These are phyloP conservation scores for Trichonephila clavata DNA, from an alignment of 1,140 invertebrate genomes.

Conservation along the genomic window DNA sequence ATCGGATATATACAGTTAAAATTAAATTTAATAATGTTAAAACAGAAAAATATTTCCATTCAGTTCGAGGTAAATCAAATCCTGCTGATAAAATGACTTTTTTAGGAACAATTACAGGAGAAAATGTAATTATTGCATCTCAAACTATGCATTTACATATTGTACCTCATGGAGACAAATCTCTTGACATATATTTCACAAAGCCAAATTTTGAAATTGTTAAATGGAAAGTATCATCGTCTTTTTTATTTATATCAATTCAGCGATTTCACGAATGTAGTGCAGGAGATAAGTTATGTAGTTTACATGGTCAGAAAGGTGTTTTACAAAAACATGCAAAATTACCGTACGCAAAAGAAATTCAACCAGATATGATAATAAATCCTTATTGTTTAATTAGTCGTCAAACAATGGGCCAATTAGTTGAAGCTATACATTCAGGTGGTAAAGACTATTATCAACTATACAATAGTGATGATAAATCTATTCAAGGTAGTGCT, in stretches of 20 bases:
- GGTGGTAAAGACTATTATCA: slow-evolving; percentile 29
- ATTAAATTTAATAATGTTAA: slow-evolving; percentile 30
- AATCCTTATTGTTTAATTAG: slow-evolving; percentile 66
- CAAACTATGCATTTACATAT: slow-evolving; percentile 58
- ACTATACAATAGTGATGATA: background rate
- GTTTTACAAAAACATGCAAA: background rate
- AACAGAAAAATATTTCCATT: slow-evolving; percentile 8
- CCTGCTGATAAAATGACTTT: background rate
- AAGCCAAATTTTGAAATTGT: slow-evolving; percentile 53
- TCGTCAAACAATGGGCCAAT: slow-evolving; percentile 43
- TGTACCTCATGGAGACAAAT: background rate
- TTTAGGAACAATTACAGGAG: slow-evolving; percentile 26
- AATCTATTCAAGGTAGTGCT: background rate
- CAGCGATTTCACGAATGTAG: slow-evolving; percentile 16
- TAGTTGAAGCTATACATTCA: slow-evolving; percentile 38
- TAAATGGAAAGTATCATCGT: background rate
- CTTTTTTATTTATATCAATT: slow-evolving; percentile 23
- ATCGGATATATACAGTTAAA: slow-evolving; percentile 55
- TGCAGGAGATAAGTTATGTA: slow-evolving; percentile 68
- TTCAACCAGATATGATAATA: slow-evolving; percentile 24
- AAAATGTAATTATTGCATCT: background rate
- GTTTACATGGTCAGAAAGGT: slow-evolving; percentile 63
- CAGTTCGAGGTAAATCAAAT: slow-evolving; percentile 2
- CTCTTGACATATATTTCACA: slow-evolving; percentile 17
- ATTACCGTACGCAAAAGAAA: slow-evolving; percentile 5